These are phyloP conservation scores for Caretta caretta DNA, from an alignment of 2,113 vertebrate species.

Conservation along the genomic window DNA sequence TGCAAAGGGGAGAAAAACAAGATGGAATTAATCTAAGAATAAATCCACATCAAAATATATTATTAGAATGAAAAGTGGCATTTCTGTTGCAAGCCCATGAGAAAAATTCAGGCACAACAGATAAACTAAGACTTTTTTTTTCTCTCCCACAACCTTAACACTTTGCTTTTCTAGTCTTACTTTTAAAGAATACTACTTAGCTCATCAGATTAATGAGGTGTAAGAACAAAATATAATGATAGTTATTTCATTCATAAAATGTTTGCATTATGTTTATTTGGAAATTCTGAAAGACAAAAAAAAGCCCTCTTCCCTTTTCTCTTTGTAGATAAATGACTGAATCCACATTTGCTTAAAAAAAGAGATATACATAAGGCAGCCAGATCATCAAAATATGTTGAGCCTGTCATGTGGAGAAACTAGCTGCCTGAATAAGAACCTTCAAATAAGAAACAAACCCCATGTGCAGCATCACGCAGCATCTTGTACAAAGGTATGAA, in stretches of 20 bases:
- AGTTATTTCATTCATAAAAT: neutral
- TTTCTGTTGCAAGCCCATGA: neutral
- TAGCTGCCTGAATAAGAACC: neutral
- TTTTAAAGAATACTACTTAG: neutral
- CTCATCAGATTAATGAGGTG: neutral
- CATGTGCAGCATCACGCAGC: neutral
- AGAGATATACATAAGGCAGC: neutral
- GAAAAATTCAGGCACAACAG: neutral
- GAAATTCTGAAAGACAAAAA: neutral
- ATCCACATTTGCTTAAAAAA: neutral
- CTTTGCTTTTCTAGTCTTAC: neutral
- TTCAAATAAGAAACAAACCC: neutral
- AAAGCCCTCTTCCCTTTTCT: neutral
- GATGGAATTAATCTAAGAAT: slow-evolving; percentile 42
- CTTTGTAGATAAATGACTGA: neutral
- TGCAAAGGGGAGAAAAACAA: neutral
- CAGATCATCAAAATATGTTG: neutral
- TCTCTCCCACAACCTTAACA: neutral
- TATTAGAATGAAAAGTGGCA: neutral
- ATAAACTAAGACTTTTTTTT: neutral
- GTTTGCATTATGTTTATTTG: neutral
- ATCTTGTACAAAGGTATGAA: neutral
- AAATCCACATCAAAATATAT: slow-evolving; percentile 21
- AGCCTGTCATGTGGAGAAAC: neutral
- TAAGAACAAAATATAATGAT: neutral